Conservation (phyloP, 1,140 invertebrate genomes). For the Pogonognathellus flavescens region DNA sequence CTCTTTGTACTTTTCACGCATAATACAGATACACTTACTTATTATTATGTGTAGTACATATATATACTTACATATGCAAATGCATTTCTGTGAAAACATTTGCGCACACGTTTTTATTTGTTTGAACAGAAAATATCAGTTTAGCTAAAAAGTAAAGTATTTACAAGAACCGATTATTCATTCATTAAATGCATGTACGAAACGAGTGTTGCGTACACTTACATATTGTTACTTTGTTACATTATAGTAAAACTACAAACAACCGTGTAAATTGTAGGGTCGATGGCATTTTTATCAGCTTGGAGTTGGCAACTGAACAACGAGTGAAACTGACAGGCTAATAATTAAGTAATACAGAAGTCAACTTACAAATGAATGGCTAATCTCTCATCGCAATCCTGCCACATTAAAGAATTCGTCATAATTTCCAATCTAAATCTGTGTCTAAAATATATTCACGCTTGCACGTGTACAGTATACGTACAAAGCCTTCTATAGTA, state of each 20-base stretch:
- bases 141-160: not conserved
- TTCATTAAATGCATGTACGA: not conserved
- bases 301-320: conserved; percentile 15
- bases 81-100: not conserved
- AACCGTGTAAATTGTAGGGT: not conserved
- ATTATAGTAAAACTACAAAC: not conserved
- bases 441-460: not conserved
- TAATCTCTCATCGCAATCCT: not conserved
- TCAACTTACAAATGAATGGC: not conserved
- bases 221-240: too few relatives aligned
- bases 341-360: not conserved
- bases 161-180: not conserved
- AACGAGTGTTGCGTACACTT: not conserved
- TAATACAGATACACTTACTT: too few relatives aligned
- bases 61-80: too few relatives aligned
- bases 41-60: too few relatives aligned
- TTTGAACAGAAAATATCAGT: not conserved
- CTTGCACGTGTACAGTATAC: not conserved
- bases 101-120: not conserved
- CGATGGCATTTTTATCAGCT: conserved; percentile 13
- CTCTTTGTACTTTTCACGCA: too few relatives aligned
- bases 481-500: not conserved
- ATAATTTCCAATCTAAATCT: conserved; percentile 28
- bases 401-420: not conserved
- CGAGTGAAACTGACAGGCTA: conserved; percentile 7